Conservation (phyloP, 2,888 invertebrate species). For the Coelopa pilipes region DNA sequence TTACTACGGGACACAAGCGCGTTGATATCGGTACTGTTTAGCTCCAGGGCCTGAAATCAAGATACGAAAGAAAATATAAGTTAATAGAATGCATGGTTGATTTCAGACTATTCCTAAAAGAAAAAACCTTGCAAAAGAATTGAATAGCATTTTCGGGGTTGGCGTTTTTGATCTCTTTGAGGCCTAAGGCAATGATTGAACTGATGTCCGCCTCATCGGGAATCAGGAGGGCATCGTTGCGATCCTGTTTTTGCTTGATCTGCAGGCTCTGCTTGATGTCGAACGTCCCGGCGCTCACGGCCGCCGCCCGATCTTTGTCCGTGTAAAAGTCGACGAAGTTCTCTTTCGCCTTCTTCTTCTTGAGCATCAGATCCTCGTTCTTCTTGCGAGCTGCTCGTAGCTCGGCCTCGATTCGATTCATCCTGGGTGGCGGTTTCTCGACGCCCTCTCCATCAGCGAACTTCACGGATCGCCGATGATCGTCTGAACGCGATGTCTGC, state of each 20-base stretch:
- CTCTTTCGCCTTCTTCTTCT: constrained; percentile 62
- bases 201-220: constrained; percentile 84
- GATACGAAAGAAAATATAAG: background rate
- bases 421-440: constrained; percentile 42
- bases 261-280: constrained; percentile 88
- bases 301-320: constrained; percentile 90
- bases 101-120: background rate
- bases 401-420: constrained; percentile 58
- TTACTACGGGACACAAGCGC: constrained; percentile 89
- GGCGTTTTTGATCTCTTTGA: constrained; percentile 80
- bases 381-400: constrained; percentile 55
- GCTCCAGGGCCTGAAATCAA: constrained; percentile 79
- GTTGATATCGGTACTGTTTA: constrained; percentile 85
- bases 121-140: constrained; percentile 80
- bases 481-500: constrained; percentile 29
- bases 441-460: constrained; percentile 44
- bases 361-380: constrained; percentile 55
- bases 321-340: constrained; percentile 82
- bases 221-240: constrained; percentile 76
- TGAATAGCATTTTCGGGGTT: constrained; percentile 77
- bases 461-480: constrained; percentile 40
- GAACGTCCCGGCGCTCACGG: constrained; percentile 79
- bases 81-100: background rate
- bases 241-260: constrained; percentile 82
- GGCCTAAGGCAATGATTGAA: constrained; percentile 79